A percentile compares a stretch with the other conserved stretches of the same genome.
Conservation (phyloP, 2,797 vertebrate genomes). For the Chaetophractus vellerosus region DNA sequence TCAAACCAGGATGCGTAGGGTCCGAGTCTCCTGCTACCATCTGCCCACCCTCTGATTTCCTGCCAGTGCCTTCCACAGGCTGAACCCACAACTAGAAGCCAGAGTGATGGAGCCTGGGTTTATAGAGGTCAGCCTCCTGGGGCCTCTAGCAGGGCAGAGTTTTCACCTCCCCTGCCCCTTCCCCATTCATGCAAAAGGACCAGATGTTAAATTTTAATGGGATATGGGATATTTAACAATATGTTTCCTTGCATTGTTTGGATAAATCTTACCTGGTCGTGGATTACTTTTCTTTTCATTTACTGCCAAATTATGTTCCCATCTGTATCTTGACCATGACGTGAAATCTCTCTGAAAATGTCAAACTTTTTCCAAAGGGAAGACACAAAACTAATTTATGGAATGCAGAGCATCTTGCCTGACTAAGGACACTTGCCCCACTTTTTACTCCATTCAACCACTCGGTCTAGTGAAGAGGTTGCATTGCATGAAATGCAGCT, state of each 20-base stretch:
- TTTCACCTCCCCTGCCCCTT: neutral
- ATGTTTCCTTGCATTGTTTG: neutral
- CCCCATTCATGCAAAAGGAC: neutral
- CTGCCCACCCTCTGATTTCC: neutral
- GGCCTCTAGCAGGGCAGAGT: neutral
- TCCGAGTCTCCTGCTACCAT: neutral
- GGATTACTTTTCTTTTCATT: neutral
- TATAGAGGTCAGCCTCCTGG: neutral
- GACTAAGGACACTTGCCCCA: neutral
- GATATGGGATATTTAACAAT: neutral
- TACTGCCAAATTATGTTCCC: neutral
- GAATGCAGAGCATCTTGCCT: neutral
- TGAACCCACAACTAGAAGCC: neutral
- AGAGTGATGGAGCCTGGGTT: neutral
- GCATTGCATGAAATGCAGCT: neutral
- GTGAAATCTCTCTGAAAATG: slow-evolving; percentile 24
- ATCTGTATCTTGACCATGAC: neutral
- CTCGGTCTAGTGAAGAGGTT: neutral
- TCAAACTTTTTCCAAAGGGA: neutral
- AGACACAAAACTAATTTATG: neutral
- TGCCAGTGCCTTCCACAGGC: neutral
- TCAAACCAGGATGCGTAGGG: too few relatives aligned
- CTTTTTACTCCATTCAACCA: neutral
- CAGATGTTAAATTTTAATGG: neutral
- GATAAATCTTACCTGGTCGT: neutral